phyloP scores from a whole-genome alignment of 2,113 vertebrate genomes.

The Clinocottus analis region DNA sequence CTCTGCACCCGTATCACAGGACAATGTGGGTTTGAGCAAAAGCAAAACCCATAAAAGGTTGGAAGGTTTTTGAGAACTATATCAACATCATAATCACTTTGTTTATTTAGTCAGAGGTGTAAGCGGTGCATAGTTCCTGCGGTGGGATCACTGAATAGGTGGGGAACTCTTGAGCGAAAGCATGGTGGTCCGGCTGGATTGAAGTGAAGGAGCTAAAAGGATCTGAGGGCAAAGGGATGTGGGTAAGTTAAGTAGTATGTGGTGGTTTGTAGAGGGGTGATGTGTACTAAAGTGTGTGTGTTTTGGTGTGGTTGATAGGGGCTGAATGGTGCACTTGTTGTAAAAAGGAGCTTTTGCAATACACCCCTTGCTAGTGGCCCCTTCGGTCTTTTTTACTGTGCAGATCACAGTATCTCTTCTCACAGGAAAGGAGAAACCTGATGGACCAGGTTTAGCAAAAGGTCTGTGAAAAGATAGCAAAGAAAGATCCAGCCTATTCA shows the following conservation, averaged over 20 bases:
- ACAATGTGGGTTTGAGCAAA: conserved; percentile 37
- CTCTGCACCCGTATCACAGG: neutral
- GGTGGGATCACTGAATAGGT: conserved; percentile 28
- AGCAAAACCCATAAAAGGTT: conserved; percentile 1
- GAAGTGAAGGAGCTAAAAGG: conserved; percentile 31
- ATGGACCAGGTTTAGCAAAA: conserved; percentile 8
- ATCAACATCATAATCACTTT: conserved; percentile 29
- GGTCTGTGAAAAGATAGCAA: conserved; percentile 41
- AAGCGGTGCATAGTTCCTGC: conserved; percentile 34
- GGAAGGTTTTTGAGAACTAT: conserved; percentile 24
- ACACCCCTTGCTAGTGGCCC: conserved; percentile 43
- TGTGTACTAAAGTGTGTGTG: conserved; percentile 42
- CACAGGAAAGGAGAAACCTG: conserved; percentile 21
- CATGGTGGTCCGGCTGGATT: conserved; percentile 45
- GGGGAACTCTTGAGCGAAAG: conserved; percentile 12
- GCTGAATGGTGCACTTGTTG: conserved; percentile 65
- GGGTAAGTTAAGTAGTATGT: conserved; percentile 59
- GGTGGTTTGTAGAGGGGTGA: conserved; percentile 41
- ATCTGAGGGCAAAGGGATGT: conserved; percentile 60
- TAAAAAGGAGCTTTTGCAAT: conserved; percentile 40
- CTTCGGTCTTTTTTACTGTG: conserved; percentile 13
- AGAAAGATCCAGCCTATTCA: conserved; percentile 22
- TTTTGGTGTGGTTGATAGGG: conserved; percentile 62
- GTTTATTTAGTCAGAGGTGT: conserved; percentile 46
- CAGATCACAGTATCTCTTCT: conserved; percentile 37